A percentile compares a stretch with the other conserved stretches of the same genome.
These are phyloP conservation scores for Rotaria macrura DNA, from an alignment of 2,888 invertebrate genomes.

Conservation along the genomic window DNA sequence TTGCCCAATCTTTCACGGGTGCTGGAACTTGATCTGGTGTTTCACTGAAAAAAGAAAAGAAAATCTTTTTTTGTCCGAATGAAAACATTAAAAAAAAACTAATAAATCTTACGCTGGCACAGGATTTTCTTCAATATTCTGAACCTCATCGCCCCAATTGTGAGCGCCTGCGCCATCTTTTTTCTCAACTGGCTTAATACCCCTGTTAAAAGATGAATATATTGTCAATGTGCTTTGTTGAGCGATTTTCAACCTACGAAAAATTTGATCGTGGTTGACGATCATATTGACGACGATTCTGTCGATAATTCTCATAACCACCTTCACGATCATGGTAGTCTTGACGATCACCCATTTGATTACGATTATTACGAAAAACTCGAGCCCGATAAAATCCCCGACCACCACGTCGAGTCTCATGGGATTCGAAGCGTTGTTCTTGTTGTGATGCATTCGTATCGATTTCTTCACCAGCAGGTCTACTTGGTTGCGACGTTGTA, in stretches of 20 bases:
- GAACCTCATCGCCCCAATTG: constrained; percentile 28
- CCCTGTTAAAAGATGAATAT: neutral
- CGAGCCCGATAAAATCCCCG: neutral
- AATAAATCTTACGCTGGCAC: neutral
- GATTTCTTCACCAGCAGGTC: neutral
- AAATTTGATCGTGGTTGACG: neutral
- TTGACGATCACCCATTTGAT: neutral
- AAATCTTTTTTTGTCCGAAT: no score
- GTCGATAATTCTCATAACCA: neutral
- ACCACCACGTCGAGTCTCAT: neutral
- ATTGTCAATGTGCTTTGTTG: no score
- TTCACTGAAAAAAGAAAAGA: neutral
- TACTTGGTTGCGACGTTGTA: neutral
- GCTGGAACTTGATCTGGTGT: neutral
- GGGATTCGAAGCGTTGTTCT: neutral
- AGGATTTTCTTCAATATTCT: neutral
- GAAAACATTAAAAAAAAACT: no score
- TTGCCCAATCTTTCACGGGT: neutral
- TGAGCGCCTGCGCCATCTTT: constrained; percentile 31
- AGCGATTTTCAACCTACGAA: neutral
- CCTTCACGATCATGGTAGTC: neutral
- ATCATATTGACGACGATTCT: constrained; percentile 9
- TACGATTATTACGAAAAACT: neutral
- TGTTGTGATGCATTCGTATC: neutral
- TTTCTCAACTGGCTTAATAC: constrained; percentile 29